Conservation (phyloP, 1,140 invertebrate genomes). For the Monomorium pharaonis region DNA sequence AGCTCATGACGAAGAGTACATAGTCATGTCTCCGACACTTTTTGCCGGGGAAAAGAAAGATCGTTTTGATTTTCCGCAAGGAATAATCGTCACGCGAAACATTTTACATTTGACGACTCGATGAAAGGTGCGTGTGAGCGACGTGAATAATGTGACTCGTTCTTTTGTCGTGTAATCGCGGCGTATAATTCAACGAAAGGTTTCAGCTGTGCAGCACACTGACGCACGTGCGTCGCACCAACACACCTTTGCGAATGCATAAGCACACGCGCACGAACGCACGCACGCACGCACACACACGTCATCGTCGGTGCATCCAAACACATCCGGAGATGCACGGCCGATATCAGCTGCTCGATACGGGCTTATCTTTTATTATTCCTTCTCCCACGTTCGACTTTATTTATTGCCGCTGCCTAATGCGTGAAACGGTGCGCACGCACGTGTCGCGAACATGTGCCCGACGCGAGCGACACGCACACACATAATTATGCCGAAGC, state of each 20-base stretch:
- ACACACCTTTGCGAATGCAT: constrained; percentile 3
- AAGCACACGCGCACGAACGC: too few relatives aligned
- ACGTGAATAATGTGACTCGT: constrained; percentile 14
- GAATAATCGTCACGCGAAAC: neutral
- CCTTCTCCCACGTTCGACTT: constrained; percentile 40
- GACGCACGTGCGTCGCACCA: constrained; percentile 1
- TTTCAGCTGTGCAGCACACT: constrained; percentile 1
- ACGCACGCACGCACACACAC: too few relatives aligned
- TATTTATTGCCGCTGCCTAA: constrained; percentile 65
- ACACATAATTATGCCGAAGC: constrained; percentile 63
- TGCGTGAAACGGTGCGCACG: constrained; percentile 63
- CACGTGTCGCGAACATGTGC: constrained; percentile 65
- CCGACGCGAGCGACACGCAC: constrained; percentile 47
- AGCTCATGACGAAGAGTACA: neutral
- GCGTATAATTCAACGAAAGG: constrained; percentile 18
- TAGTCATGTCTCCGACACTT: neutral
- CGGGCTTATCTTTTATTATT: constrained; percentile 71
- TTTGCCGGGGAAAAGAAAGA: neutral
- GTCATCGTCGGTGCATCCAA: neutral
- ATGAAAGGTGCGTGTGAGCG: constrained; percentile 15
- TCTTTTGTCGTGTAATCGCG: constrained; percentile 13
- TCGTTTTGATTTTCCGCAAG: neutral
- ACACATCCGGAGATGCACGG: constrained; percentile 45
- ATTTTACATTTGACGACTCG: constrained; percentile 1
- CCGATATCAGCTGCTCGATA: constrained; percentile 74